Evolutionary conservation across 2,888 invertebrate species (phyloP).

Genomic region (Eudasyphora cyanicolor): DNA sequence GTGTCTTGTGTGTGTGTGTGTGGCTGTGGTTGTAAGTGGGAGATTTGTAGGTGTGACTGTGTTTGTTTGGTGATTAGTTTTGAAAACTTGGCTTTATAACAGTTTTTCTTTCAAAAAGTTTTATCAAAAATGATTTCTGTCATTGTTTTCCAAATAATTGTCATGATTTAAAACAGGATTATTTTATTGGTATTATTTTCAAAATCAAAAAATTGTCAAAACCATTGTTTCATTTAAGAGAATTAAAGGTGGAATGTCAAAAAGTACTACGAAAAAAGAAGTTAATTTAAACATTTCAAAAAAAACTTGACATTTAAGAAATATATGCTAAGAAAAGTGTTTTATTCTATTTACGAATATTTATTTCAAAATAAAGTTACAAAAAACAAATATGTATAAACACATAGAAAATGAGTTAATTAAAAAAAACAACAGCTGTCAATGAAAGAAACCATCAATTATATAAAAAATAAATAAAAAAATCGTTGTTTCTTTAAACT

Average conservation of each 20-base stretch:
- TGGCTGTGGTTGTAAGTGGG: not conserved
- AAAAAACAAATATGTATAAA: not conserved
- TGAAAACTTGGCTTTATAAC: slow-evolving; percentile 61
- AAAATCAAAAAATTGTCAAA: slow-evolving; percentile 58
- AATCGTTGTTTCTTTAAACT: not conserved
- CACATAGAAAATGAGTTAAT: not conserved
- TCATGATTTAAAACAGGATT: slow-evolving; percentile 32
- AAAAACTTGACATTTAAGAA: not conserved
- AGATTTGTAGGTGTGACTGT: too few species aligned
- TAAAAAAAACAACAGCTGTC: not conserved
- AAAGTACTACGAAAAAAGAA: not conserved
- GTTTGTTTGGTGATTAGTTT: not conserved
- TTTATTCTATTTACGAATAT: not conserved
- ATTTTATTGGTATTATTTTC: slow-evolving; percentile 23
- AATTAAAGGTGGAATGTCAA: not conserved
- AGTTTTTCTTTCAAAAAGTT: slow-evolving; percentile 63
- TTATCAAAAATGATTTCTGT: slow-evolving; percentile 37
- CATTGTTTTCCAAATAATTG: slow-evolving; percentile 15
- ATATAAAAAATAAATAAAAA: not conserved
- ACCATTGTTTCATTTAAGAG: slow-evolving; percentile 40
- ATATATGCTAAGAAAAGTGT: not conserved
- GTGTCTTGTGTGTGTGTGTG: slow-evolving; percentile 5
- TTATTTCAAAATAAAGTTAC: not conserved
- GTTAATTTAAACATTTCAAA: too few species aligned
- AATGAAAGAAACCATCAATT: not conserved